Conservation (phyloP, 2,797 vertebrate species). For the Scarus forsteni region DNA sequence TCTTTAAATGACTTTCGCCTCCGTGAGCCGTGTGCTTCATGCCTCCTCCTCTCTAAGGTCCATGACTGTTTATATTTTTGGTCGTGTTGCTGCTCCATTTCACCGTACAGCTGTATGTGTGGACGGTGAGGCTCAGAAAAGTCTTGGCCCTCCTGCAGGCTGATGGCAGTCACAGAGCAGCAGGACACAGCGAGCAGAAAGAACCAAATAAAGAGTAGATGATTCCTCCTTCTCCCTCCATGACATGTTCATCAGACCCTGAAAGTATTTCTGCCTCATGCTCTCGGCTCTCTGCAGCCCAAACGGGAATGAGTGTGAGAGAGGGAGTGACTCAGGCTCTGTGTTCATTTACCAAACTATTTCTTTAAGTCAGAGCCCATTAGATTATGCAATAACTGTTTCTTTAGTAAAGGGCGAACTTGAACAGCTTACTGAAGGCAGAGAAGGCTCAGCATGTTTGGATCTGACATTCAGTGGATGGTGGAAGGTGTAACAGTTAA, state of each 20-base stretch:
- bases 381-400: too few species aligned
- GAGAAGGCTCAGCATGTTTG: too few species aligned
- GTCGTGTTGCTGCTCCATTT: constrained; percentile 35
- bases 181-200: constrained; percentile 68
- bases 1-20: neutral
- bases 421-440: too few species aligned
- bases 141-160: constrained; percentile 69
- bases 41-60: constrained; percentile 24
- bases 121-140: constrained; percentile 57
- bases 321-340: constrained; percentile 9
- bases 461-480: too few species aligned
- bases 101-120: constrained; percentile 57
- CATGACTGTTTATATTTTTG: constrained; percentile 50
- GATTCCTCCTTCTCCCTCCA: constrained; percentile 68
- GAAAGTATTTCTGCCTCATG: constrained; percentile 69
- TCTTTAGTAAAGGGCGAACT: too few species aligned
- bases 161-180: constrained; percentile 63
- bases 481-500: too few species aligned
- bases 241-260: constrained; percentile 79
- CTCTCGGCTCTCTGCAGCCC: constrained; percentile 48
- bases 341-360: neutral
- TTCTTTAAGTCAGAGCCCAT: neutral
- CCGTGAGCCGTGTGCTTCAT: neutral
- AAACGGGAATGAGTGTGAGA: constrained; percentile 12
- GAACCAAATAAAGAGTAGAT: constrained; percentile 75